A percentile compares a stretch with the other conserved stretches of the same genome.
Conservation (phyloP, 2,888 invertebrate genomes). For the Drosophila subsilvestris region DNA sequence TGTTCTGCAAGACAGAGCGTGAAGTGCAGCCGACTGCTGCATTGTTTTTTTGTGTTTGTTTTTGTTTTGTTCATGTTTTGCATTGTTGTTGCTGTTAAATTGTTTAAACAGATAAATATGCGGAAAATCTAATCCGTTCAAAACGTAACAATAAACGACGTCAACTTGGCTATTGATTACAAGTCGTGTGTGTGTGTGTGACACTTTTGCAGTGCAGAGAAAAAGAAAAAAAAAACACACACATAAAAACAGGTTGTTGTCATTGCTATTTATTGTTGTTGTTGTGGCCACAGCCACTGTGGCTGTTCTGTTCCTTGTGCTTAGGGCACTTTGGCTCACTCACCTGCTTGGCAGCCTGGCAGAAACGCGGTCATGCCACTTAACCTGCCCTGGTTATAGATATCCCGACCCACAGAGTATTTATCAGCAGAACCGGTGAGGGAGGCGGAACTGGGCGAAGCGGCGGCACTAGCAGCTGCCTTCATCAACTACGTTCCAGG, state of each 20-base stretch:
- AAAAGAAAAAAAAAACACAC: not conserved
- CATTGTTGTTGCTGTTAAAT: not conserved
- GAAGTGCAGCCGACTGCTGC: constrained; percentile 66
- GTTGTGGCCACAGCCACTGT: not conserved
- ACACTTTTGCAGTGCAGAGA: constrained; percentile 34
- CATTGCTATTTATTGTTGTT: constrained; percentile 4
- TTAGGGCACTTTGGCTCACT: not conserved
- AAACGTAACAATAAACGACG: constrained; percentile 39
- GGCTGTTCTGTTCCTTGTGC: constrained; percentile 44
- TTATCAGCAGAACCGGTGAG: constrained; percentile 8
- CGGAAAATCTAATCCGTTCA: constrained; percentile 59
- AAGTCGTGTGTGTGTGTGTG: constrained; percentile 21
- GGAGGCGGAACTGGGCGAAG: constrained; percentile 12
- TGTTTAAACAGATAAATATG: constrained; percentile 40
- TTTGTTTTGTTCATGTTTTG: constrained; percentile 32
- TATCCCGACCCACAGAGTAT: not conserved
- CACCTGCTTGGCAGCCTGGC: constrained; percentile 8
- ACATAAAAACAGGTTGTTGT: not conserved
- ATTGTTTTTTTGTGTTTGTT: constrained; percentile 37
- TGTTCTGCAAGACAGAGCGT: constrained; percentile 80
- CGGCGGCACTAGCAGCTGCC: constrained; percentile 7
- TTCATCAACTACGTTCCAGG: constrained; percentile 49
- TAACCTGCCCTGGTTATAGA: constrained; percentile 1
- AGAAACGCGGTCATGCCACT: constrained; percentile 61
- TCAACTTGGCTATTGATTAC: constrained; percentile 45